phyloP scores from a whole-genome alignment of 2,113 vertebrate genomes.

The Aptenodytes forsteri region DNA sequence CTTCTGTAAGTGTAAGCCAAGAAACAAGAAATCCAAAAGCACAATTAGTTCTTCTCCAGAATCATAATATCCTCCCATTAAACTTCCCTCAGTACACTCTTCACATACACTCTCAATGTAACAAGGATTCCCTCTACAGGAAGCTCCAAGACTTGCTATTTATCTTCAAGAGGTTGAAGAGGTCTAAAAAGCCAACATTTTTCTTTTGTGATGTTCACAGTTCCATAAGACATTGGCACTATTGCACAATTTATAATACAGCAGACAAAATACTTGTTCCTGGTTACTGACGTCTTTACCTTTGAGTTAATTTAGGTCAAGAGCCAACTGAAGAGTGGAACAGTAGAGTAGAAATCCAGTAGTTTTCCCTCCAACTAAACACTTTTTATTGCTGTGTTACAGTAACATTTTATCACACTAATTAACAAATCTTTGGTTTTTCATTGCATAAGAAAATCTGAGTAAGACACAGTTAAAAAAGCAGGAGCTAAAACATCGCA shows the following conservation, averaged over 20 bases:
- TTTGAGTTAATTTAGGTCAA: neutral
- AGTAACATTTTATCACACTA: neutral
- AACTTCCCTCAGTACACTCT: neutral
- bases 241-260: neutral
- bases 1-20: neutral
- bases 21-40: neutral
- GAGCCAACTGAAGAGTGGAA: neutral
- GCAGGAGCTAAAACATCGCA: neutral
- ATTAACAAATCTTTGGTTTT: neutral
- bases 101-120: neutral
- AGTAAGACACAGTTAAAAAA: neutral
- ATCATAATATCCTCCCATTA: neutral
- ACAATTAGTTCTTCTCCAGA: neutral
- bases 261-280: neutral
- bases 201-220: neutral
- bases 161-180: neutral
- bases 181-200: neutral
- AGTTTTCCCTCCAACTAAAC: neutral
- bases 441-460: neutral
- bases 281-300: neutral
- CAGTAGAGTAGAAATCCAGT: neutral
- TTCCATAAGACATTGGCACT: neutral
- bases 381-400: neutral
- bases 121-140: neutral
- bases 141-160: neutral